Conservation (phyloP, 2,888 invertebrate species). For the Drosophila borealis region DNA sequence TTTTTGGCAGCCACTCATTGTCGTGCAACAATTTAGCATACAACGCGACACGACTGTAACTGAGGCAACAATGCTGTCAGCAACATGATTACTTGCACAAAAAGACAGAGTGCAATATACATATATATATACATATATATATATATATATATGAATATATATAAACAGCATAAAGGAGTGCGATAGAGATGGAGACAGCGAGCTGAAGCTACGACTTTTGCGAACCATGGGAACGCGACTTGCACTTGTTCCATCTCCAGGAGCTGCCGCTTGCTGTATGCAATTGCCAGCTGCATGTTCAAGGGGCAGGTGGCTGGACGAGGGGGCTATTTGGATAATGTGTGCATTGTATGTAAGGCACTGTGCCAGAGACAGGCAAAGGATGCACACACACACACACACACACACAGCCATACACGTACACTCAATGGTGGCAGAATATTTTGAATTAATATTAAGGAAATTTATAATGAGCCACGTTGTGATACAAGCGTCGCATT, state of each 20-base stretch:
- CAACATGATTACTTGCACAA: slow-evolving; percentile 60
- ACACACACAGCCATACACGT: slow-evolving; percentile 13
- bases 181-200: neutral
- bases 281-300: slow-evolving; percentile 24
- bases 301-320: slow-evolving; percentile 18
- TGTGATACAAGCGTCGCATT: slow-evolving; percentile 54
- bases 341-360: slow-evolving; percentile 58
- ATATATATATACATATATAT: slow-evolving; percentile 2
- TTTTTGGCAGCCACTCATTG: slow-evolving; percentile 60
- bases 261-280: slow-evolving; percentile 28
- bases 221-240: slow-evolving; percentile 33
- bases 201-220: slow-evolving; percentile 1
- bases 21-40: slow-evolving; percentile 61
- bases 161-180: neutral
- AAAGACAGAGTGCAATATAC: slow-evolving; percentile 18
- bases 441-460: slow-evolving; percentile 79
- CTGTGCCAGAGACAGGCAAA: slow-evolving; percentile 52
- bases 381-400: slow-evolving; percentile 14
- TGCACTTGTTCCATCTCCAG: slow-evolving; percentile 41
- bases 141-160: slow-evolving; percentile 1
- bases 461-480: slow-evolving; percentile 77
- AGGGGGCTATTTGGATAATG: slow-evolving; percentile 26
- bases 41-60: slow-evolving; percentile 52
- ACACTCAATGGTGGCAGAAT: slow-evolving; percentile 39
- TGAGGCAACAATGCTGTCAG: slow-evolving; percentile 62